phyloP scores from a whole-genome alignment of 2,797 vertebrate species.

The Sebastes vulpes region DNA sequence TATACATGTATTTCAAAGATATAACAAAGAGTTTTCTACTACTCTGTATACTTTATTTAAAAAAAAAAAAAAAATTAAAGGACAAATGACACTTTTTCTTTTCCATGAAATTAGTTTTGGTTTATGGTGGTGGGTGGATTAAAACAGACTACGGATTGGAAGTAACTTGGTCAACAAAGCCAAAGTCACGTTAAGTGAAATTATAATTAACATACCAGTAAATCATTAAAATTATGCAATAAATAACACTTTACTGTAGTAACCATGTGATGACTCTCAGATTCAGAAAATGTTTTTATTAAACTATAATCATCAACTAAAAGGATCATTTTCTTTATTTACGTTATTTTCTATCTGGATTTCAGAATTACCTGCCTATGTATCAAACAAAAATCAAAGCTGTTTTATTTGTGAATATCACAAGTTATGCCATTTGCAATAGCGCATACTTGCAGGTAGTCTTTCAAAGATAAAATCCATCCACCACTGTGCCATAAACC shows the following conservation, averaged over 20 bases:
- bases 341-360: neutral
- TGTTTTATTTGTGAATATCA: neutral
- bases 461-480: constrained; percentile 37
- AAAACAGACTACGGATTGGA: neutral
- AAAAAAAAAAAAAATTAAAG: neutral
- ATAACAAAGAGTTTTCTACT: neutral
- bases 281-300: neutral
- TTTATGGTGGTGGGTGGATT: constrained; percentile 67
- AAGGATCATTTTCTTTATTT: neutral
- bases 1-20: neutral
- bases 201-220: neutral
- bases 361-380: neutral
- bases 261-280: neutral
- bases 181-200: neutral
- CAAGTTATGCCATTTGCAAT: neutral
- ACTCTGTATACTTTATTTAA: neutral
- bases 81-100: neutral
- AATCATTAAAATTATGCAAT: neutral
- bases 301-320: neutral
- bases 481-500: constrained; percentile 49
- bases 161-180: neutral
- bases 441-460: neutral
- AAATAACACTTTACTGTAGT: neutral
- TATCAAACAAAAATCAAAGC: neutral
- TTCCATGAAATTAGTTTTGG: neutral